Base-by-base conservation (phyloP, 64 coral and sea anemone genomes). In the Exaiptasia diaphana region DNA sequence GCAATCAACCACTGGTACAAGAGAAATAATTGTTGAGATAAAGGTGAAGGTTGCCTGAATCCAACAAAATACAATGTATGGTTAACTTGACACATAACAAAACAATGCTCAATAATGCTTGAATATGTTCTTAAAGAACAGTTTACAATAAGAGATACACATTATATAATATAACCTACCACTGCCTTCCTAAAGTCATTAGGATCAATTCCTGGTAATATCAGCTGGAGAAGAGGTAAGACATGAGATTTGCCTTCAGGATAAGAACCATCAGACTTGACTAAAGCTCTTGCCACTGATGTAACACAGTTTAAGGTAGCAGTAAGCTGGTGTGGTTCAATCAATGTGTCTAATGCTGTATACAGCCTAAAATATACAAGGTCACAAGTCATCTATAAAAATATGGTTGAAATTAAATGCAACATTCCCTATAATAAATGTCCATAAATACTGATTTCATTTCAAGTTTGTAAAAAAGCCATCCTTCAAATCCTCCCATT, bases 171-270 rank as follows among this genome's bases (percentile, higher is more conserved):
- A n/a, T n/a, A n/a, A 86, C 90, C 75, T 26, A 99, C 95, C 90
- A 99, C 76, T 24, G 95, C 85, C 38, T 99, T 99, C n/a, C 95
- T 89, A 53, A 99, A 99, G 64, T 99, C 95, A 87, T 99, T 99
- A 56, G 95, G 89, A 80, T 99, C 95, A 55, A 99, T 99, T 54
- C 95, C 95, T 26, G 95, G 95, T n/a, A 99, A 37, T 0, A 99
- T 89, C 3, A 91, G 79, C 34, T 88, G 85, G 9, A 99, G 73
- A 13, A 99, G 45, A 18, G 89, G 89, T 14, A 99, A 45, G 11
- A 99, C 89, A 82, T 99, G 95, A 3, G 74, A 68, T 33, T 82
- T 79, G 3, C 95, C 95, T 20, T 73, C 85, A 26, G 95, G 90
- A 52, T 88, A 99, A 13, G 89, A 85, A 5, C 73, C 90, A 63